Base-by-base conservation (phyloP, 2,113 vertebrate genomes). In the Spermophilus dauricus region DNA sequence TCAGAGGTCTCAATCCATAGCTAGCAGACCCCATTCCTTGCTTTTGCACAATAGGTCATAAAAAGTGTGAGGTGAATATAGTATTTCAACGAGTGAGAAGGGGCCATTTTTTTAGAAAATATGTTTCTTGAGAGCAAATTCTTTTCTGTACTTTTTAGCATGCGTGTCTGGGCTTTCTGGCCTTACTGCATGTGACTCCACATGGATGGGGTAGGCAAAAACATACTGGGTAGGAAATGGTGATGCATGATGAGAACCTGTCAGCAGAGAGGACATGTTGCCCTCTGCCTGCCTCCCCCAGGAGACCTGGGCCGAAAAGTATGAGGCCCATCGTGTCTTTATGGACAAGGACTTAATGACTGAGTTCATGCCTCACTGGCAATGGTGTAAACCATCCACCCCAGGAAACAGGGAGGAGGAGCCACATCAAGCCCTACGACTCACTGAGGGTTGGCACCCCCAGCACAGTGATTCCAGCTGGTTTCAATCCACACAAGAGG, bases 401-500 rank as follows among this genome's bases (percentile, higher is more conserved):
- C 45, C 22, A 53, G 82, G 37, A 83, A 56, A 70, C 13, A 72
- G 34, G 48, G 39, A 89, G 73, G 51, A 26, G 73, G 45, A 26
- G 84, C 39, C 18, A 22, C n/a, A 88, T 86, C 73, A 80, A 90
- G 63, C 48, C 86, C 61, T 37, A 8, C 2, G 17, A 32, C 56
- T 2, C 2, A 48, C 12, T 61, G 32, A 90, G 76, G 39, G 78
- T 77, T 95, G 91, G 75, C 56, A 58, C 1, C 69, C 39, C 51
- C 77, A 8, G 69, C 3, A 11, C 61, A 92, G 63, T 42, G 2
- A 51, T 61, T 85, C 80, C 92, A 92, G 90, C 87, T 96, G 87
- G 69, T 91, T 97, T 83, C 42, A 51, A 67, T 78, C 26, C 65
- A 58, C 32, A 34, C 0, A 1, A 94, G 92, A 92, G 16, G 17